A percentile compares a stretch with the other conserved stretches of the same genome.
Evolutionary conservation across 2,888 invertebrate genomes (phyloP).

Genomic region (Erannis defoliaria): DNA sequence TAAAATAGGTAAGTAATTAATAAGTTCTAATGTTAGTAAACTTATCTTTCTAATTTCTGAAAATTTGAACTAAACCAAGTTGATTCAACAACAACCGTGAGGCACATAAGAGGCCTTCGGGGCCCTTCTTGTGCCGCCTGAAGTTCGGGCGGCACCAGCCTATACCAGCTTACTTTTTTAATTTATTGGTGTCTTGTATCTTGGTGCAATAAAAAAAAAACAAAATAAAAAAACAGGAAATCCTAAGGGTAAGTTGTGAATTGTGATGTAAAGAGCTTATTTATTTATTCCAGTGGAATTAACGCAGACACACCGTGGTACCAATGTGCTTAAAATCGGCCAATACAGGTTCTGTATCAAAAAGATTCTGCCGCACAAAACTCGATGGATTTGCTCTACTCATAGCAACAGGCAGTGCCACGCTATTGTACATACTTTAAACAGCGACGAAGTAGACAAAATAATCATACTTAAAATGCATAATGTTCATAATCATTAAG

Average conservation of each 20-base stretch:
- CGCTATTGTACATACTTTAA: constrained; percentile 42
- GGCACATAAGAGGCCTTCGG: too few species aligned
- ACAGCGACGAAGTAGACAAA: constrained; percentile 36
- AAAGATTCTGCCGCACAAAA: constrained; percentile 44
- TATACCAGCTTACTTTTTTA: too few species aligned
- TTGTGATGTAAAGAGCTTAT: too few species aligned
- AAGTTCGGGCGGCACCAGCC: too few species aligned
- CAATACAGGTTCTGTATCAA: constrained; percentile 50
- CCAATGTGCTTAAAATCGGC: constrained; percentile 29
- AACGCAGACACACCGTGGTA: not conserved
- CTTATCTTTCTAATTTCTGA: too few species aligned
- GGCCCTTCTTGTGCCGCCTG: too few species aligned
- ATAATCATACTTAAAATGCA: constrained; percentile 20
- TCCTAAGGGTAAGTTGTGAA: not conserved
- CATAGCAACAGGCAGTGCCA: constrained; percentile 18
- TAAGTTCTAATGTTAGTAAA: too few species aligned
- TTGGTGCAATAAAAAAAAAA: too few species aligned
- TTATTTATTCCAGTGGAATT: not conserved
- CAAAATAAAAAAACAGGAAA: not conserved
- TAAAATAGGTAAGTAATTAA: too few species aligned
- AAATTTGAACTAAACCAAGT: too few species aligned
- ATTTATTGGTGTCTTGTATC: too few species aligned
- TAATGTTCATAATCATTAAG: constrained; percentile 26
- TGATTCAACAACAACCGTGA: too few species aligned
- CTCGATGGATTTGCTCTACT: constrained; percentile 62